Evolutionary conservation across 1,140 invertebrate genomes (phyloP), one percentile per base, ranked within the genome.

Genomic region (Cotesia glomerata): DNA sequence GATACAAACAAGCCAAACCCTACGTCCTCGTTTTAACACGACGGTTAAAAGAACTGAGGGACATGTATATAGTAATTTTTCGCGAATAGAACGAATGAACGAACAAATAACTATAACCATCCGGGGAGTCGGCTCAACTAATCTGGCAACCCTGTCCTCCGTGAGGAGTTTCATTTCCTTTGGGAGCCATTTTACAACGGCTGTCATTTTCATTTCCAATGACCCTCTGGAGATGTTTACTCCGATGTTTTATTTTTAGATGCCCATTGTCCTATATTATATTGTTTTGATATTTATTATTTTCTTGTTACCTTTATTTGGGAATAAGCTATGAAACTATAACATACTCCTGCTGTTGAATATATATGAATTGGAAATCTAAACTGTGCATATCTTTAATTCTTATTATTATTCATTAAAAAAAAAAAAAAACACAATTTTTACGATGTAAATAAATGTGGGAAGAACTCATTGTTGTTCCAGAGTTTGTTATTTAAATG

Each of bases 51-150:
- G 39, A 45, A 11, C 39, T 11, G 5, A 45, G 39, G 39, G 39
- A 14, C 45, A 39, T 26, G 8, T 14, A 9, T 8, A 16, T 18
- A 16, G n/a, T 26, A 14, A 61, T 18, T 64, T 64, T 64, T 45
- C 35, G 36, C 36, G 62, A 64, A 45, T 11, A 11, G 39, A 45
- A 45, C 39, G 8, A 45, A 45, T 11, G 39, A 64, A 64, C 35
- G 62, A 64, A 64, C 58, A 18, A 61, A 61, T 36, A 35, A 35
- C 34, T 64, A 64, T 64, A 64, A 64, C 62, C 62, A 64, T 45
- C 62, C 62, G n/a, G 62, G 62, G 62, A 64, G 11, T n/a, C 36
- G 35, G 62, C 36, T 8, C 62, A 8, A 64, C 62, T 35, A 64
- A 64, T 64, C 62, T 36, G 62, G 62, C 62, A 61, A 61, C 58